Base-by-base conservation (phyloP, 2,888 invertebrate genomes). In the Acanthacorydalis orientalis region DNA sequence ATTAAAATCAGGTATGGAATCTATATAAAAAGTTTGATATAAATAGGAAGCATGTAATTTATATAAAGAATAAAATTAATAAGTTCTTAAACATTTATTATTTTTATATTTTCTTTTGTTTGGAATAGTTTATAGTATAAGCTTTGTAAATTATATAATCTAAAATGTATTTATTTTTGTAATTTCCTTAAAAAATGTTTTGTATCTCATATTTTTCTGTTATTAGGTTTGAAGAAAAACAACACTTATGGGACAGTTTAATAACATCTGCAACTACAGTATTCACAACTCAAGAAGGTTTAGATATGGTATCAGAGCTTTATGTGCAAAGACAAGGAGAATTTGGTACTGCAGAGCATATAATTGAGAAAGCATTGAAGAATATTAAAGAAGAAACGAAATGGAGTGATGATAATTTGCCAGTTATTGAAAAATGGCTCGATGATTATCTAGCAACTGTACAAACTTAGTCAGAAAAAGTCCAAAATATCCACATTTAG, bases 331-430 rank as follows among this genome's bases (percentile, higher is more conserved):
- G 75, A 43, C 72, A 75, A 53, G 78, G 74, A 1, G 78, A 84
- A 55, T 82, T 85, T 53, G 82, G 79, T 0, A 77, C 78, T 4
- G 83, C 83, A 0, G 79, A 82, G 51, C 78, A 78, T 53, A 78
- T 84, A 12, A 76, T 86, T 11, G 78, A 80, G 56, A 80, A 80
- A 53, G 80, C 83, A 1, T 64, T 84, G 56, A 77, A 74, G 54
- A 82, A 79, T 51, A 83, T 85, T 40, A 73, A 78, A 53, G 80
- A 81, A 55, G 83, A 84, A 58, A 77, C 79, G 1, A 75, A 77
- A 56, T 87, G 86, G 86, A 81, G 80, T 34, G 74, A 78, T 46
- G 78, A 79, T 46, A 85, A 84, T 58, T 61, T 85, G 4, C 84
- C 84, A 0, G 75, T 80, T 1, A 83, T 87, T 38, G 78, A 81